Conservation (phyloP, 2,888 invertebrate genomes). For the Hydropsyche betteni region DNA sequence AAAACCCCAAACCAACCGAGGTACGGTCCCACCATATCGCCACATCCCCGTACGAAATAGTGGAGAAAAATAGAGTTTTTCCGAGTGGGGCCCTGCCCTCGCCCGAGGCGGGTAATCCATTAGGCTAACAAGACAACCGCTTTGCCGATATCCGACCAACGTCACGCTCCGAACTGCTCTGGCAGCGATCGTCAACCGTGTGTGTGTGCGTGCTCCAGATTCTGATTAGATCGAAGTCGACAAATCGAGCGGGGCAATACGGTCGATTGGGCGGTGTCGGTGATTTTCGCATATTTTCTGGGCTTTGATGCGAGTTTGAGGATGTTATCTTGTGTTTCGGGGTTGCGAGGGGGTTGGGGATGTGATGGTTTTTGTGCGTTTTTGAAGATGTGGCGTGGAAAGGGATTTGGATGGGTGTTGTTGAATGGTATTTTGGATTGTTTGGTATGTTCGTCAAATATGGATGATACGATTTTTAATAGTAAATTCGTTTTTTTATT, state of each 20-base stretch:
- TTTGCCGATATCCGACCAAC: conserved; percentile 37
- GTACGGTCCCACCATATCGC: neutral
- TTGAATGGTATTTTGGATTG: too few relatives aligned
- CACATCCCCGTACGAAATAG: neutral
- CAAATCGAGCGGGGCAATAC: neutral
- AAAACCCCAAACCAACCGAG: conserved; percentile 3
- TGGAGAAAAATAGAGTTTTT: conserved; percentile 23
- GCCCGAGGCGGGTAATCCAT: conserved; percentile 34
- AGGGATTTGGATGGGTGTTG: too few relatives aligned
- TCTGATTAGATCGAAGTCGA: neutral
- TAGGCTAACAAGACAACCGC: conserved; percentile 42
- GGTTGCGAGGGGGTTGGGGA: too few relatives aligned
- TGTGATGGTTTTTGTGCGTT: too few relatives aligned
- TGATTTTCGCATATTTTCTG: too few relatives aligned
- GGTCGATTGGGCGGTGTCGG: neutral
- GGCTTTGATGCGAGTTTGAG: too few relatives aligned
- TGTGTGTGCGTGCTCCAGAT: neutral
- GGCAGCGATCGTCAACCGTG: conserved; percentile 23
- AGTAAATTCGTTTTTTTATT: too few relatives aligned
- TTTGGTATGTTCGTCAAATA: too few relatives aligned
- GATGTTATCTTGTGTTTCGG: too few relatives aligned
- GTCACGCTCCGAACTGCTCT: conserved; percentile 12
- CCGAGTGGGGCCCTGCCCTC: neutral
- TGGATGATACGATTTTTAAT: too few relatives aligned
- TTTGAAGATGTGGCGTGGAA: too few relatives aligned